These are phyloP conservation scores for Caerostris darwini DNA, from an alignment of 1,140 invertebrate species.

Conservation along the genomic window DNA sequence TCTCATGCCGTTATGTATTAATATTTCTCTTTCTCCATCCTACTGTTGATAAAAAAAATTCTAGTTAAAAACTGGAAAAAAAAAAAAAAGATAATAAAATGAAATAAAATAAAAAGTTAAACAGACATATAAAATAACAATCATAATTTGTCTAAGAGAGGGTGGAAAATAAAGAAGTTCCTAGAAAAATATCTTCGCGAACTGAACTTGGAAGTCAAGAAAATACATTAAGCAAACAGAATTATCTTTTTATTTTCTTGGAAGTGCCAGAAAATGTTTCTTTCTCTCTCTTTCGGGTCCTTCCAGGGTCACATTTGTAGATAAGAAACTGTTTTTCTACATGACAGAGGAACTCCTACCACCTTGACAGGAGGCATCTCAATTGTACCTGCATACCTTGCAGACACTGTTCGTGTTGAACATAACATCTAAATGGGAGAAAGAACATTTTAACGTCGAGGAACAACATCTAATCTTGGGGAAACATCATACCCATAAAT, in stretches of 20 bases:
- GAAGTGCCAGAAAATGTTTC: constrained; percentile 11
- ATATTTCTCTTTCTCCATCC: too few species aligned
- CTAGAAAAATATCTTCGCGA: not conserved
- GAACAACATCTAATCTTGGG: constrained; percentile 53
- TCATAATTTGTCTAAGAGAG: not conserved
- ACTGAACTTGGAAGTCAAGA: not conserved
- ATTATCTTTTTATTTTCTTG: constrained; percentile 42
- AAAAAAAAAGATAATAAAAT: too few species aligned
- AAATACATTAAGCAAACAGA: constrained; percentile 40
- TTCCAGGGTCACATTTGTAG: constrained; percentile 1
- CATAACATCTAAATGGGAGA: constrained; percentile 48
- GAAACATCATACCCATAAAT: constrained; percentile 62
- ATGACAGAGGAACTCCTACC: constrained; percentile 17
- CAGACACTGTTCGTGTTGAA: constrained; percentile 31
- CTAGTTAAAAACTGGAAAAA: too few species aligned
- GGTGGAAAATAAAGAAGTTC: not conserved
- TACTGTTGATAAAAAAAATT: too few species aligned
- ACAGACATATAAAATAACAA: not conserved
- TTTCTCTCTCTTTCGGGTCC: not conserved
- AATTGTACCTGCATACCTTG: constrained; percentile 33
- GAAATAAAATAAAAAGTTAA: not conserved
- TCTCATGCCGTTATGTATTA: too few species aligned
- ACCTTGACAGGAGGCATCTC: constrained; percentile 44
- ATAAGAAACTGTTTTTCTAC: constrained; percentile 11
- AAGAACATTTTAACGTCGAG: constrained; percentile 51